Percentiles rank a stretch among this genome's conserved stretches.
Conservation (phyloP, 92 coral and sea anemone species). For the Paragorgia papillata region DNA sequence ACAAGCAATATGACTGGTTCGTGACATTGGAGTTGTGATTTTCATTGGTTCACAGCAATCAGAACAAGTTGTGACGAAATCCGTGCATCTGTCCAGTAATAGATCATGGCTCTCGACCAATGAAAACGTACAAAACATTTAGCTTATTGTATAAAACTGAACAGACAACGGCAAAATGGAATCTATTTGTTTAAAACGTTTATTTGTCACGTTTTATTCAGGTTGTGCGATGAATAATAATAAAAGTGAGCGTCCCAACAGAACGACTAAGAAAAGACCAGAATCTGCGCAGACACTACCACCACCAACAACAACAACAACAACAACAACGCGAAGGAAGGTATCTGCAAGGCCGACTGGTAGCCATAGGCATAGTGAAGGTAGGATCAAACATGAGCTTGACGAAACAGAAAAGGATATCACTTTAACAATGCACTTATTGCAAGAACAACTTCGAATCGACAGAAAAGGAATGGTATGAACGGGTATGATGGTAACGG, state of each 20-base stretch:
- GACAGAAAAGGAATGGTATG: constrained; percentile 73
- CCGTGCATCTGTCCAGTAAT: too few species aligned
- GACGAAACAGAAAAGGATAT: constrained; percentile 76
- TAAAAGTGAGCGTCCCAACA: neutral
- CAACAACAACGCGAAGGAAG: neutral
- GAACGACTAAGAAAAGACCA: neutral
- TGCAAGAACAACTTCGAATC: constrained; percentile 81
- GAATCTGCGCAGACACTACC: neutral
- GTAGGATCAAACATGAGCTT: constrained; percentile 47
- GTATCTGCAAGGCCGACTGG: too few species aligned
- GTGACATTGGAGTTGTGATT: too few species aligned
- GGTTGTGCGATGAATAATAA: neutral
- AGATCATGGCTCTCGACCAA: too few species aligned
- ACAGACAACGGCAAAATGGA: too few species aligned
- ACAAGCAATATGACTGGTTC: too few species aligned
- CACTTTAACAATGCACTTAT: constrained; percentile 62
- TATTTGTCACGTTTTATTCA: neutral
- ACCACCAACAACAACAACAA: neutral
- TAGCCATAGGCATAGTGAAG: neutral
- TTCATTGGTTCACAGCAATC: too few species aligned
- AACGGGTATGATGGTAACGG: neutral
- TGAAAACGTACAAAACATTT: too few species aligned
- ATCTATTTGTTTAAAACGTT: too few species aligned
- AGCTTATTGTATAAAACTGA: constrained; percentile 42
- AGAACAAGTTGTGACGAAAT: too few species aligned